Evolutionary conservation across 1,140 invertebrate genomes (phyloP).

Genomic region (Plectrocnemia conspersa): DNA sequence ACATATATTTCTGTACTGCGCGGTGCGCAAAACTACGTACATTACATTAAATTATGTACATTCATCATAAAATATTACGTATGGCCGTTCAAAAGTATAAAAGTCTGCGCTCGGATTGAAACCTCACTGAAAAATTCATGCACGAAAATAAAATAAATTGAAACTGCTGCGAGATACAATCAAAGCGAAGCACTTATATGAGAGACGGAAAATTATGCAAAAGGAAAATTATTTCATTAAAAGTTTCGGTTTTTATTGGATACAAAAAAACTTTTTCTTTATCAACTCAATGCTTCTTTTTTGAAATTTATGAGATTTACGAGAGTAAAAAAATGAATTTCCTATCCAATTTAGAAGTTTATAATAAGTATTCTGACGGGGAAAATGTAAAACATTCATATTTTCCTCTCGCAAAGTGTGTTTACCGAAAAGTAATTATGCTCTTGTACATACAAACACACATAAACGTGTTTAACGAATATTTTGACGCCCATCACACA

Average conservation of each 20-base stretch:
- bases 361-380: slow-evolving; percentile 28
- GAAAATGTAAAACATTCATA: slow-evolving; percentile 24
- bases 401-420: slow-evolving; percentile 6
- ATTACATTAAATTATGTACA: too few species aligned
- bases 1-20: too few species aligned
- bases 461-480: too few species aligned
- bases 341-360: slow-evolving; percentile 34
- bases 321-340: slow-evolving; percentile 29
- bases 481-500: too few species aligned
- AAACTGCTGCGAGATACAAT: slow-evolving; percentile 15
- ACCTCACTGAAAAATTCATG: slow-evolving; percentile 9
- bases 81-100: not conserved
- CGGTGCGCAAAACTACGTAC: too few species aligned
- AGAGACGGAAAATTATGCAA: slow-evolving; percentile 16
- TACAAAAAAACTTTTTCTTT: slow-evolving; percentile 31
- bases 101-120: not conserved
- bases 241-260: slow-evolving; percentile 31
- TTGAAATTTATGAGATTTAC: slow-evolving; percentile 34
- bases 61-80: slow-evolving; percentile 1
- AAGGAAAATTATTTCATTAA: slow-evolving; percentile 26
- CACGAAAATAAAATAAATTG: slow-evolving; percentile 13
- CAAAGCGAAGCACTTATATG: slow-evolving; percentile 1
- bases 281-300: slow-evolving; percentile 31
- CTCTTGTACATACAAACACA: too few species aligned
- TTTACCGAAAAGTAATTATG: slow-evolving; percentile 5